Evolutionary conservation across 2,797 vertebrate genomes (phyloP).

Genomic region (Nyctalus aviator): DNA sequence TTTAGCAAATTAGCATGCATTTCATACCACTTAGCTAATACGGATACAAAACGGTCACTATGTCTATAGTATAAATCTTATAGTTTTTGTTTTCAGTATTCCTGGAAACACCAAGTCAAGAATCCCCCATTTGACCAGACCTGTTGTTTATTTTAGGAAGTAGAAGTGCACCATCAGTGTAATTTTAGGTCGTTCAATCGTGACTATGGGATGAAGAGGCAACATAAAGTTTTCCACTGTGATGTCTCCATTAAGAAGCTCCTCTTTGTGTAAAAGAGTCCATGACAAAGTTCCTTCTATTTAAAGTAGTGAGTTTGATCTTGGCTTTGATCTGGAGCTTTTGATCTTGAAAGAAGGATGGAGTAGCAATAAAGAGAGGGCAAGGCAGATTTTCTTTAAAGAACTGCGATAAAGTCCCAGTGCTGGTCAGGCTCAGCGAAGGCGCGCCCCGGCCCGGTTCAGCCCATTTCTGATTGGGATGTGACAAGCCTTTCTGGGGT

Average conservation of each 20-base stretch:
- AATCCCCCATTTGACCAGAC: constrained; percentile 60
- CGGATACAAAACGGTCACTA: constrained; percentile 23
- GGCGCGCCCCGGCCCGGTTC: neutral
- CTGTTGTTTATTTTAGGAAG: constrained; percentile 73
- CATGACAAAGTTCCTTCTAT: constrained; percentile 85
- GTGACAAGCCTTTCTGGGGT: neutral
- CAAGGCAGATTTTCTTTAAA: constrained; percentile 73
- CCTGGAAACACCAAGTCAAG: constrained; percentile 46
- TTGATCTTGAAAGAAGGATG: constrained; percentile 89
- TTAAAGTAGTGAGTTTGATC: constrained; percentile 88
- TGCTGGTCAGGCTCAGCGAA: constrained; percentile 74
- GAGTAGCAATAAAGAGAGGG: constrained; percentile 84
- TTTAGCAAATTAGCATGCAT: constrained; percentile 22
- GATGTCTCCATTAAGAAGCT: constrained; percentile 82
- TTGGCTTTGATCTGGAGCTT: constrained; percentile 90
- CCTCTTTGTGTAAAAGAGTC: constrained; percentile 83
- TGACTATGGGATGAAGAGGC: constrained; percentile 78
- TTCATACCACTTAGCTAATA: constrained; percentile 30
- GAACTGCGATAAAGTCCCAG: constrained; percentile 82
- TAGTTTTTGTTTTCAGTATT: constrained; percentile 19
- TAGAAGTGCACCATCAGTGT: constrained; percentile 43
- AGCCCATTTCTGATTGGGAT: neutral
- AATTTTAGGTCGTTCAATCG: constrained; percentile 71
- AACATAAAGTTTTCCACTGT: constrained; percentile 81
- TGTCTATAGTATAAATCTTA: neutral